Percentiles rank a stretch among this genome's conserved stretches.
phyloP scores from a whole-genome alignment of 2,797 vertebrate genomes.

The Spinibarbus caldwelli region DNA sequence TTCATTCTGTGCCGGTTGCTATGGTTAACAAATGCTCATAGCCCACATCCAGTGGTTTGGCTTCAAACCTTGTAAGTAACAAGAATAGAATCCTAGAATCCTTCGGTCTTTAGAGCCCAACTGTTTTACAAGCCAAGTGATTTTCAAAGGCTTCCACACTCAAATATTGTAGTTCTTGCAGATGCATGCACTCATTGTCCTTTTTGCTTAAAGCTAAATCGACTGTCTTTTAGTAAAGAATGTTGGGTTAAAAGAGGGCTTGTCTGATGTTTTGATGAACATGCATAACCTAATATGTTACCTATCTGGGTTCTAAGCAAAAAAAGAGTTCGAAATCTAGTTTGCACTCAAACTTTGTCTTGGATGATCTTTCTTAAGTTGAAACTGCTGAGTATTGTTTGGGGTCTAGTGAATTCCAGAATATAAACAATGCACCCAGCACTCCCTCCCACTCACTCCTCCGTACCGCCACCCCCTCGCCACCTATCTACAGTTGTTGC shows the following conservation, averaged over 20 bases:
- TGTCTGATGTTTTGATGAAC: slow-evolving; percentile 8
- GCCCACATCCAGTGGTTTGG: slow-evolving; percentile 19
- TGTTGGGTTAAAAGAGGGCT: background rate
- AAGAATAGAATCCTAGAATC: slow-evolving; percentile 17
- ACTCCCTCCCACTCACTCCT: slow-evolving; percentile 52
- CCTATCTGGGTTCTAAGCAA: background rate
- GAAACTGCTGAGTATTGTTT: slow-evolving; percentile 76
- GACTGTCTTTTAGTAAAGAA: background rate
- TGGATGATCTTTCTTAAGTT: background rate
- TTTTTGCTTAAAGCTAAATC: background rate
- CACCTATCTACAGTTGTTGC: slow-evolving; percentile 79
- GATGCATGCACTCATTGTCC: background rate
- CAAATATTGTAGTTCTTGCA: background rate
- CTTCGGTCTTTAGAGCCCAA: slow-evolving; percentile 3
- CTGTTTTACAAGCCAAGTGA: background rate
- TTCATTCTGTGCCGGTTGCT: slow-evolving; percentile 35
- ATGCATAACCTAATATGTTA: background rate
- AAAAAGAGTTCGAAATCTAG: background rate
- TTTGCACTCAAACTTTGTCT: slow-evolving; percentile 2
- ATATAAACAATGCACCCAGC: slow-evolving; percentile 67
- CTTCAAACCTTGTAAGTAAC: slow-evolving; percentile 32
- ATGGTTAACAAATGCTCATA: slow-evolving; percentile 42
- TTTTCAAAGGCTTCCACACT: background rate
- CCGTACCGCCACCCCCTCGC: slow-evolving; percentile 53
- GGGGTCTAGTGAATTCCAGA: slow-evolving; percentile 67